Base-by-base conservation (phyloP, 2,113 vertebrate genomes). In the Cromileptes altivelis region DNA sequence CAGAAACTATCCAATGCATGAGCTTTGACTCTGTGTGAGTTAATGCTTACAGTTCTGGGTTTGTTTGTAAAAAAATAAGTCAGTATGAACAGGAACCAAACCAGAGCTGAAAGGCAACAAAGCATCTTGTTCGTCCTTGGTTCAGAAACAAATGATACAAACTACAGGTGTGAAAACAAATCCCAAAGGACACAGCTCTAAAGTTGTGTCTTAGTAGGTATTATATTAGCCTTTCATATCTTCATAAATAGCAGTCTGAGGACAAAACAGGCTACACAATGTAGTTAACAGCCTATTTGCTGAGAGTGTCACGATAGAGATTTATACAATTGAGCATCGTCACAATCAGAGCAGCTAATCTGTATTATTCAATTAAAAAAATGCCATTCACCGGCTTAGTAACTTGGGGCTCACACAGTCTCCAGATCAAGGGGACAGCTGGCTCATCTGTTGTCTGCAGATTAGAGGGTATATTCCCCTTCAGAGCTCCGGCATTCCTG, bases 311-410 rank as follows among this genome's bases (percentile, higher is more conserved):
- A 5, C 45, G 17, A 55, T 18, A 70, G 19, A 83, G 75, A 85
- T 89, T 71, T 45, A 50, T 62, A 15, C 64, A 85, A 63, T 61
- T 71, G 72, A 61, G 50, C 72, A 58, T 70, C 45, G 3, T 55
- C 25, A 3, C 80, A 89, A 89, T 92, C 82, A 65, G 25, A 82
- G 78, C 19, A 45, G 79, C 76, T 89, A 89, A 93, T 90, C 90
- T 88, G 80, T 72, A 64, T 78, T 84, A 91, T 84, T 88, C 78
- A 86, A 85, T 91, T 89, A 72, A 37, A 86, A 90, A 90, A 92
- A 81, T 58, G 80, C 56, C 84, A 83, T 86, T 88, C 82, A 81
- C 60, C 80, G 74, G 78, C 57, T 86, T 70, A 85, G 81, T 33
- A 80, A 91, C 82, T 87, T 37, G 49, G 74, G 85, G 70, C 77